Conservation (phyloP, 2,113 vertebrate genomes). For the Ursus arctos region DNA sequence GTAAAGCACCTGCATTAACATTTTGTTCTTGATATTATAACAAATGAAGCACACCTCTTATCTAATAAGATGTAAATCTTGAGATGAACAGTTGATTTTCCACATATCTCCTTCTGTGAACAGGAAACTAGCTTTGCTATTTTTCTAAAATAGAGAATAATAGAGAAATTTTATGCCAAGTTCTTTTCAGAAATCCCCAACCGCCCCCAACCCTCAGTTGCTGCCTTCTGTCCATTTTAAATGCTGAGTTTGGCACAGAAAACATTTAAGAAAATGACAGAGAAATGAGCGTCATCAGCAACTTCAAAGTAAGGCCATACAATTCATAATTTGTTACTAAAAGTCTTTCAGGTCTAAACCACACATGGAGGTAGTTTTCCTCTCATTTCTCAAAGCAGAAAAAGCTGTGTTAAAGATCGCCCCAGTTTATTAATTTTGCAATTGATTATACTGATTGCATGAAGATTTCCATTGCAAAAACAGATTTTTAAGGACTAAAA, state of each 20-base stretch:
- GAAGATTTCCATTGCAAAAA: constrained; percentile 83
- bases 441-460: constrained; percentile 82
- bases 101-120: constrained; percentile 46
- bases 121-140: constrained; percentile 54
- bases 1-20: neutral
- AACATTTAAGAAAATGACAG: constrained; percentile 81
- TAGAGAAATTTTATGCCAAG: constrained; percentile 65
- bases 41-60: constrained; percentile 14
- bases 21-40: constrained; percentile 9
- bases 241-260: constrained; percentile 64
- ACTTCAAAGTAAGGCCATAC: constrained; percentile 73
- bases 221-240: constrained; percentile 73
- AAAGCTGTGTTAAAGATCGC: constrained; percentile 58
- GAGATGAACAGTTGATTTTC: neutral
- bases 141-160: constrained; percentile 58
- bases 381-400: constrained; percentile 71
- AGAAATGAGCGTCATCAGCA: constrained; percentile 75
- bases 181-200: constrained; percentile 52
- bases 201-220: neutral
- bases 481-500: constrained; percentile 79
- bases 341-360: constrained; percentile 61
- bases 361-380: constrained; percentile 74
- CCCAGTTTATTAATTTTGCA: constrained; percentile 82
- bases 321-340: constrained; percentile 75
- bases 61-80: constrained; percentile 28